Evolutionary conservation across 1,140 invertebrate genomes (phyloP), one percentile per base, ranked within the genome.

Genomic region (Drosophila insularis): DNA sequence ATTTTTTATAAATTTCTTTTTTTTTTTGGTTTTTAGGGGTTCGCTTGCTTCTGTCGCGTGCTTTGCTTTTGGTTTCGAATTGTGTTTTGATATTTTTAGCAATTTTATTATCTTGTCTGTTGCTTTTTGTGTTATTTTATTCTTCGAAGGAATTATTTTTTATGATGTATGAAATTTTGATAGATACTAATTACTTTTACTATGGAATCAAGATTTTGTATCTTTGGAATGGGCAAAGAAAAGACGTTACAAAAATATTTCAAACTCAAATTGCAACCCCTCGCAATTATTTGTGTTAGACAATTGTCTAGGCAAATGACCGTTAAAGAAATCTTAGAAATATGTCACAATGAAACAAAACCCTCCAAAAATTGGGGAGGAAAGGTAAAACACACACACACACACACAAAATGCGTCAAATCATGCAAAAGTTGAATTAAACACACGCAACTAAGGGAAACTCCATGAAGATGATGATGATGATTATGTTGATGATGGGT

Each of bases 11-110:
- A 1, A 4, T 46, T 50, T 39, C 4, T 46, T 50, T 39, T 27
- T 39, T 39, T 50, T 39, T 14, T 46, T 19, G 8, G 27, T 46
- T 56, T 39, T 27, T 39, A 67, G 58, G 66, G 59, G 56, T 63
- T 59, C 37, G 63, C 72, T 68, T 56, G 43, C 70, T 80, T 82
- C 37, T 55, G 80, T 75, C 85, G 84, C 71, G 77, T 87, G 79
- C 56, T 74, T 68, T 70, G 35, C 10, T 50, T 68, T 55, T 21
- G 46, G 40, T 61, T 21, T 68, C 71, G 40, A 27, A 43, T 62
- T 54, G 32, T 61, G 63, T 69, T 69, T 85, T 69, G 39, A 69
- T 78, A 74, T 81, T 85, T 86, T 74, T 74, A 71, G 67, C 74
- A 71, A 75, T 76, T 82, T 71, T 69, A 63, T 65, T 80, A 69